Evolutionary conservation across 2,888 invertebrate species (phyloP).

Genomic region (Trilocha varians): DNA sequence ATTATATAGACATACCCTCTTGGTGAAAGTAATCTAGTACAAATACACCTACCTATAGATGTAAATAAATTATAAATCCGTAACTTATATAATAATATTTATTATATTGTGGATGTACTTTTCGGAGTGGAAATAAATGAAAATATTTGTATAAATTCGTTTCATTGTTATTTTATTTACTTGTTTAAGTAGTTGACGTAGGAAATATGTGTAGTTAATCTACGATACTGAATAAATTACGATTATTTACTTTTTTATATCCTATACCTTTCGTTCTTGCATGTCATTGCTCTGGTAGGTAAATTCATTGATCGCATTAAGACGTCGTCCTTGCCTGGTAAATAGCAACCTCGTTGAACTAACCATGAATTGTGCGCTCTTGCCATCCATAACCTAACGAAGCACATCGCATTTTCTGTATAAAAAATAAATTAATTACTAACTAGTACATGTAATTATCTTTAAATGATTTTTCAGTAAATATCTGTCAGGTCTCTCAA

Average conservation of each 20-base stretch:
- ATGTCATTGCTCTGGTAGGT: constrained; percentile 50
- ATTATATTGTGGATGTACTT: no score
- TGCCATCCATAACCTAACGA: constrained; percentile 53
- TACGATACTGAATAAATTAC: background rate
- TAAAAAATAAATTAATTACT: constrained; percentile 1
- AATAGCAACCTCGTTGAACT: constrained; percentile 61
- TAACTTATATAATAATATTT: no score
- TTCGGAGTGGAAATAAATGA: no score
- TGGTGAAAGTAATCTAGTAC: no score
- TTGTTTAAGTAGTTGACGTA: no score
- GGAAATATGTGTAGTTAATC: no score
- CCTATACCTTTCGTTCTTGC: constrained; percentile 42
- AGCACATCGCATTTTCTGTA: constrained; percentile 56
- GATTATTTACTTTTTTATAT: background rate
- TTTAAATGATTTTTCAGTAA: no score
- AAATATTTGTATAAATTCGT: background rate
- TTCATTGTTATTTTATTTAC: background rate
- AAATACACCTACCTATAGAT: no score
- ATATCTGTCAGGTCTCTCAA: no score
- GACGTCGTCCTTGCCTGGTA: constrained; percentile 26
- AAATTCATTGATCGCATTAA: constrained; percentile 29
- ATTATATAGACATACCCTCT: no score
- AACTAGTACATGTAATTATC: no score
- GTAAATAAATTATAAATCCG: no score
- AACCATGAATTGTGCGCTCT: constrained; percentile 54